These are phyloP conservation scores for Agrilus mali DNA, from an alignment of 2,888 invertebrate genomes.

Conservation along the genomic window DNA sequence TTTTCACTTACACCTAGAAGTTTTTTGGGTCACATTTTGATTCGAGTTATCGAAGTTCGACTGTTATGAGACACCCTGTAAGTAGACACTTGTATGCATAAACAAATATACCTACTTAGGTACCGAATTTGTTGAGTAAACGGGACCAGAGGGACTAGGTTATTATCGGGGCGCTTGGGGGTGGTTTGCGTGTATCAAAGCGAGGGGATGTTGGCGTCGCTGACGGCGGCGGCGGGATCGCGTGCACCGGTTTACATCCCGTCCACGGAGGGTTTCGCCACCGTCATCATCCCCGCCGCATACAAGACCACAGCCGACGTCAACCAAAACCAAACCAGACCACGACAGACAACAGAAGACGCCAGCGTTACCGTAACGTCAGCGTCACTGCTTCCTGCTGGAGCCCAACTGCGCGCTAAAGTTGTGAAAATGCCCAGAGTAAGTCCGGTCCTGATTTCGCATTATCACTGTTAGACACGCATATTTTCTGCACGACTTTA, in stretches of 20 bases:
- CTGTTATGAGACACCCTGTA: too few species aligned
- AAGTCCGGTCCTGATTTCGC: conserved; percentile 11
- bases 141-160: too few species aligned
- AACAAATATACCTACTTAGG: too few species aligned
- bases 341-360: conserved; percentile 2
- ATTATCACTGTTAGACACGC: too few species aligned
- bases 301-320: conserved; percentile 18
- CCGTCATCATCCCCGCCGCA: conserved; percentile 5
- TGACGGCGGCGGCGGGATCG: conserved; percentile 28
- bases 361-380: conserved; percentile 20
- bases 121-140: too few species aligned
- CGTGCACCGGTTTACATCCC: conserved; percentile 32
- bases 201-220: conserved; percentile 21
- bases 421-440: conserved; percentile 18
- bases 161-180: not conserved
- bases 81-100: too few species aligned
- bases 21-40: too few species aligned
- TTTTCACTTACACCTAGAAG: too few species aligned
- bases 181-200: not conserved
- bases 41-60: too few species aligned
- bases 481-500: not conserved
- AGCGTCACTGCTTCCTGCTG: conserved; percentile 22
- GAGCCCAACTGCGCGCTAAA: conserved; percentile 8
- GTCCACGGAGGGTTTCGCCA: conserved; percentile 16
- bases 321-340: not conserved